Conservation (phyloP, 2,113 vertebrate genomes). For the Rhinolophus ferrumequinum region DNA sequence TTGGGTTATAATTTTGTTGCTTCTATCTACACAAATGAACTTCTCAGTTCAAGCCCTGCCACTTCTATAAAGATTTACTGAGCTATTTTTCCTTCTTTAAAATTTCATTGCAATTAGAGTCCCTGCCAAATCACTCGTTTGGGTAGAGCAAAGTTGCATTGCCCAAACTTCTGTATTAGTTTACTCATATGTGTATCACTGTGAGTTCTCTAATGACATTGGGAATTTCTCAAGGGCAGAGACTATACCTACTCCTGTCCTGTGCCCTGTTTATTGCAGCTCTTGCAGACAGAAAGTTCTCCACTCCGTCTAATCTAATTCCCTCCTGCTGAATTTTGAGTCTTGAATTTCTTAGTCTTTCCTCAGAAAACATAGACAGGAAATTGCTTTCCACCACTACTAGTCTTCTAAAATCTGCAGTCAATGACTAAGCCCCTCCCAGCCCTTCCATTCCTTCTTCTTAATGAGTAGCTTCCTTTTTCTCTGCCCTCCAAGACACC, state of each 20-base stretch:
- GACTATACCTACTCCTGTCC: background rate
- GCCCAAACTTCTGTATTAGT: background rate
- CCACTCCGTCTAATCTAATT: background rate
- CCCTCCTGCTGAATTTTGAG: background rate
- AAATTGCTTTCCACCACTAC: background rate
- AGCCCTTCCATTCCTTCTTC: background rate
- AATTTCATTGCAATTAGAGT: background rate
- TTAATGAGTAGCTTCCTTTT: background rate
- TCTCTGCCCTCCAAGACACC: background rate
- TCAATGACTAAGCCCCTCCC: background rate
- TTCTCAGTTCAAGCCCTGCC: background rate
- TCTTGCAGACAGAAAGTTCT: background rate
- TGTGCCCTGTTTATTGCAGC: background rate
- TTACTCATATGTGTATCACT: background rate
- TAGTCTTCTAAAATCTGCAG: background rate
- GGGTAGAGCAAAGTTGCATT: background rate
- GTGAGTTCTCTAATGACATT: background rate
- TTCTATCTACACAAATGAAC: background rate
- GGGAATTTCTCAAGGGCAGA: background rate
- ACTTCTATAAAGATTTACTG: background rate
- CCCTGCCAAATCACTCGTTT: background rate
- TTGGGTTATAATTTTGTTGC: background rate
- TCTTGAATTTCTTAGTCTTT: background rate
- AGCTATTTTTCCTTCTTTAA: background rate
- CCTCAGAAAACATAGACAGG: background rate